Evolutionary conservation across 2,797 vertebrate species (phyloP).

Genomic region (Oreochromis grahami): DNA sequence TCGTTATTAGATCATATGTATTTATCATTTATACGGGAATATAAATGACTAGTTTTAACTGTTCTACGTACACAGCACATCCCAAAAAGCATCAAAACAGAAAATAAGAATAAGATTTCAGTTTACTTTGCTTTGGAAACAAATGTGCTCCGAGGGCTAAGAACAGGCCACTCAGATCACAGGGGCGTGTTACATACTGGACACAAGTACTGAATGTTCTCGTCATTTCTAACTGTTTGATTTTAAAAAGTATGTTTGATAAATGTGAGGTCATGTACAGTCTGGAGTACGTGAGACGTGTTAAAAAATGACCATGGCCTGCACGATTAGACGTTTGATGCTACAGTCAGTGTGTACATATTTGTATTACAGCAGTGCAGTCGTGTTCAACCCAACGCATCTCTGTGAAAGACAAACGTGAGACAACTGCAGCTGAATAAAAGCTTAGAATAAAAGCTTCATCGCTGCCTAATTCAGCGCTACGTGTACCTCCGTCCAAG

Average conservation of each 20-base stretch:
- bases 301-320: background rate
- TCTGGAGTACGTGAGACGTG: background rate
- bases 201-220: background rate
- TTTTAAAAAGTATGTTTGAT: background rate
- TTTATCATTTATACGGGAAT: accelerated
- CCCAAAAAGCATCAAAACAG: background rate
- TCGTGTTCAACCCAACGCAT: background rate
- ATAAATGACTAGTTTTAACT: accelerated
- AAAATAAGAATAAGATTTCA: accelerated
- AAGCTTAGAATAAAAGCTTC: background rate
- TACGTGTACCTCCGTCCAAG: background rate
- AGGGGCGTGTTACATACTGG: accelerated
- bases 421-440: background rate
- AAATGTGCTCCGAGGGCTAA: background rate
- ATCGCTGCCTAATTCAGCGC: background rate
- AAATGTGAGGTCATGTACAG: background rate
- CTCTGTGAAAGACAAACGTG: background rate
- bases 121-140: background rate
- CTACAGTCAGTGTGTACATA: background rate
- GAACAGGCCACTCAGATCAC: accelerated
- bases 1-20: background rate
- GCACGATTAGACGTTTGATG: background rate
- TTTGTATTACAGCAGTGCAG: background rate
- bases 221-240: background rate
- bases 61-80: accelerated